A percentile compares a stretch with the other conserved stretches of the same genome.
phyloP scores from a whole-genome alignment of 2,113 vertebrate genomes.

The Phyllopteryx taeniolatus region DNA sequence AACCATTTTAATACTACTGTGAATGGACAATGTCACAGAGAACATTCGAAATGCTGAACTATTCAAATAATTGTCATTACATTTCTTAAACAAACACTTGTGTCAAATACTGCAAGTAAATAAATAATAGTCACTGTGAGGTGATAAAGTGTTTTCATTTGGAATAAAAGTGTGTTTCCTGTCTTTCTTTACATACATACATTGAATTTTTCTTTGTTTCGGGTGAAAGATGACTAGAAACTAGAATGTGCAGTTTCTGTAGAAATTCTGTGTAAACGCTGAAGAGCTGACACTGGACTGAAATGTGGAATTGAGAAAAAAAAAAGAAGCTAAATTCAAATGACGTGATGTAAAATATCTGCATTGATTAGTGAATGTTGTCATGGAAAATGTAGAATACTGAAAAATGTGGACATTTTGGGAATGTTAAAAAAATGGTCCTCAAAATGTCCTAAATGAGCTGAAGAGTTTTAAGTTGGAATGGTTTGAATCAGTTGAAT shows the following conservation, averaged over 20 bases:
- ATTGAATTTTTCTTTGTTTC: not conserved
- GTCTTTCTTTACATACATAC: not conserved
- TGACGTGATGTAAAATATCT: no score
- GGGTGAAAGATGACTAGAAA: no score
- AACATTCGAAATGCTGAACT: slow-evolving; percentile 61
- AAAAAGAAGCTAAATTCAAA: no score
- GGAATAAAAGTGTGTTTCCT: not conserved
- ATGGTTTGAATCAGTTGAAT: not conserved
- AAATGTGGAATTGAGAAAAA: no score
- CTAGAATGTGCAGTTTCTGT: no score
- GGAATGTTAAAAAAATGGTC: not conserved
- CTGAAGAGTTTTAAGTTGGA: not conserved
- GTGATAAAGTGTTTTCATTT: not conserved
- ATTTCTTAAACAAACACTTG: not conserved
- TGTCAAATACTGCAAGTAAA: not conserved
- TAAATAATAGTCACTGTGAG: not conserved
- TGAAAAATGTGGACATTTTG: not conserved
- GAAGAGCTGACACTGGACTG: no score
- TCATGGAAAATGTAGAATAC: no score
- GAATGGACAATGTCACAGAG: slow-evolving; percentile 23
- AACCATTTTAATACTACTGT: not conserved
- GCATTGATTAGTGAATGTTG: no score
- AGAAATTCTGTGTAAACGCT: no score
- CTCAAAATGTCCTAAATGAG: no score
- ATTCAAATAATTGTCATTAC: slow-evolving; percentile 10